These are phyloP conservation scores for Syrmaticus mikado DNA, from an alignment of 2,113 vertebrate species.

Conservation along the genomic window DNA sequence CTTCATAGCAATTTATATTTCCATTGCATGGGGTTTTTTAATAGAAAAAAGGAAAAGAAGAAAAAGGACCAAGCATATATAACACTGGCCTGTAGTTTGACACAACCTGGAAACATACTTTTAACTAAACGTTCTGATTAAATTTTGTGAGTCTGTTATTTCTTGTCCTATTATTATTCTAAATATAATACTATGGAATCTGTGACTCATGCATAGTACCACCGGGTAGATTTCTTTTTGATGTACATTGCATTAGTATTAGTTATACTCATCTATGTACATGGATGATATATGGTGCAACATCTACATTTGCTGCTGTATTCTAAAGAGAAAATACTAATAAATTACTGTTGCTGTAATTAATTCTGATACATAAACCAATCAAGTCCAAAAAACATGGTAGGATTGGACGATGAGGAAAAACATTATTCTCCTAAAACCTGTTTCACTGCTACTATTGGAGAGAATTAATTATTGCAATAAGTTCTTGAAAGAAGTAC, in stretches of 20 bases:
- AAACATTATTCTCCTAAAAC: not conserved
- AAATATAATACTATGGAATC: slow-evolving; percentile 54
- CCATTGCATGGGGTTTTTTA: slow-evolving; percentile 55
- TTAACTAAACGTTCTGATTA: slow-evolving; percentile 72
- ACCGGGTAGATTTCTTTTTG: slow-evolving; percentile 61
- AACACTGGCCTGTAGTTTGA: slow-evolving; percentile 54
- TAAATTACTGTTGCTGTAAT: slow-evolving; percentile 24
- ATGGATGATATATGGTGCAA: slow-evolving; percentile 25
- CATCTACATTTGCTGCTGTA: not conserved
- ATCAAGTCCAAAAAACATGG: not conserved
- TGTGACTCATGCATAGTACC: slow-evolving; percentile 40
- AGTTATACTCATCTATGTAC: slow-evolving; percentile 46
- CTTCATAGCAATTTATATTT: slow-evolving; percentile 67
- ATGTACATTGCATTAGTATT: slow-evolving; percentile 50
- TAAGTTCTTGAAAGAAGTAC: not conserved
- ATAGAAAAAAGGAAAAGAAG: not conserved
- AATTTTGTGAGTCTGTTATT: slow-evolving; percentile 69
- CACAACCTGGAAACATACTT: slow-evolving; percentile 50
- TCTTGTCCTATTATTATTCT: slow-evolving; percentile 68
- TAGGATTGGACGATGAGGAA: not conserved
- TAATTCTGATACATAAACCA: slow-evolving; percentile 44
- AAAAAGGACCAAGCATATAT: not conserved
- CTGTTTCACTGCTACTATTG: not conserved
- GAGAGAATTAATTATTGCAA: not conserved
- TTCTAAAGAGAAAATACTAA: slow-evolving; percentile 32